Conservation (phyloP, 2,888 invertebrate species). For the Sicus ferrugineus region DNA sequence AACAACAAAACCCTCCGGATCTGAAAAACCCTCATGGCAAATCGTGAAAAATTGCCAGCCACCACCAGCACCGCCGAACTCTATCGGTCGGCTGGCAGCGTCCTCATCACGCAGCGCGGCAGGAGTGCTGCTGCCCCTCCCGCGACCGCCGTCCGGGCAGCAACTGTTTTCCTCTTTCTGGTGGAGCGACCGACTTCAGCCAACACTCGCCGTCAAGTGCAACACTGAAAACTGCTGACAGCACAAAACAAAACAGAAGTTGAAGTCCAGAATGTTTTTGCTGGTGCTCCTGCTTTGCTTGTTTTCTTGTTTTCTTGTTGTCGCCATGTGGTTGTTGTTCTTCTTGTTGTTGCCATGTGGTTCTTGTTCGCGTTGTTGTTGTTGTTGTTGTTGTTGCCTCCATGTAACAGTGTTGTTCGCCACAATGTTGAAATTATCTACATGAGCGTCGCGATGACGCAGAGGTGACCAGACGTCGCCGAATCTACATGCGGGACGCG, state of each 20-base stretch:
- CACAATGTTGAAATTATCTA: no score
- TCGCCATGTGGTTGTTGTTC: background rate
- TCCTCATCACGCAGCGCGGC: background rate
- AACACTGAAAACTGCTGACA: constrained; percentile 29
- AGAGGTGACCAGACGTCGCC: no score
- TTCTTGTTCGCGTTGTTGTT: background rate
- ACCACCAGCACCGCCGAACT: constrained; percentile 1
- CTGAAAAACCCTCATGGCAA: constrained; percentile 18
- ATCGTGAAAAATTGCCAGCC: constrained; percentile 18
- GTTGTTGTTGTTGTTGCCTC: background rate
- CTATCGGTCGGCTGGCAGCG: background rate
- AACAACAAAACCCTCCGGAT: background rate
- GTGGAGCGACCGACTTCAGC: background rate
- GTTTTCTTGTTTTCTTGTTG: background rate
- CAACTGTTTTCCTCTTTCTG: background rate
- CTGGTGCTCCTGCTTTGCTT: background rate
- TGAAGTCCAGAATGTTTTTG: background rate
- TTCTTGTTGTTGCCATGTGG: background rate
- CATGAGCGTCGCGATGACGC: no score
- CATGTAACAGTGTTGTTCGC: no score
- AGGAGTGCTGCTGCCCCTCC: background rate
- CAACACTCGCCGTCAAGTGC: constrained; percentile 25
- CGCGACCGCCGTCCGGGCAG: background rate
- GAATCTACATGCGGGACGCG: no score
- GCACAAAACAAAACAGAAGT: constrained; percentile 11